phyloP scores from a whole-genome alignment of 1,140 invertebrate genomes.

The Heliconius hewitsoni region DNA sequence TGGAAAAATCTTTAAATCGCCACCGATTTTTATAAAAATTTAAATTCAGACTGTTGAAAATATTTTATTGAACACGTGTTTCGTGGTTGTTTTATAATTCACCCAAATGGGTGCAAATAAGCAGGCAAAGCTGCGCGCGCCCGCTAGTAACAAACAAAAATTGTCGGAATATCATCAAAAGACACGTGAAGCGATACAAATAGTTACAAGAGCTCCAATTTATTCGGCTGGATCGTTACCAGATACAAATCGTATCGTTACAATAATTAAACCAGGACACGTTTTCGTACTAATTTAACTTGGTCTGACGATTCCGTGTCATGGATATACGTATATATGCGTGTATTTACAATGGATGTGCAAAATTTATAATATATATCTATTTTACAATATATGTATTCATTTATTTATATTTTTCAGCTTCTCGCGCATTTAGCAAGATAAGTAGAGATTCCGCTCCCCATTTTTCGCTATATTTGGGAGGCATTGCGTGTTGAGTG shows the following conservation, averaged over 20 bases:
- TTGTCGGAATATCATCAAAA: neutral
- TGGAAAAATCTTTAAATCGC: too few species aligned
- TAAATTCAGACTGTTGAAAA: too few species aligned
- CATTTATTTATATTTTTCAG: neutral
- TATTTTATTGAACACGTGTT: too few species aligned
- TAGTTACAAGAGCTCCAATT: conserved; percentile 46
- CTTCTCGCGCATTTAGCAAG: too few species aligned
- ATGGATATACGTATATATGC: neutral
- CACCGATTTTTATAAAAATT: too few species aligned
- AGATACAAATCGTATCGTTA: conserved; percentile 45
- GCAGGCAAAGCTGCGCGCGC: too few species aligned
- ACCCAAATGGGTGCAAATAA: too few species aligned
- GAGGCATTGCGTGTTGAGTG: too few species aligned
- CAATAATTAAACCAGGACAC: conserved; percentile 58
- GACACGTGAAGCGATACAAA: conserved; percentile 4
- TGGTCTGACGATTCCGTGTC: conserved; percentile 37
- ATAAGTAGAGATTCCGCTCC: too few species aligned
- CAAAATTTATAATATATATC: neutral
- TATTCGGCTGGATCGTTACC: conserved; percentile 41
- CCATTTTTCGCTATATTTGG: too few species aligned
- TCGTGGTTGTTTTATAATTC: too few species aligned
- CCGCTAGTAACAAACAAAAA: neutral
- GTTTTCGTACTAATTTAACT: conserved; percentile 63
- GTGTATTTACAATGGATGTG: neutral
- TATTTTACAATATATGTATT: too few species aligned